phyloP scores from a whole-genome alignment of 2,888 invertebrate genomes.

The Petrophora chlorosata region DNA sequence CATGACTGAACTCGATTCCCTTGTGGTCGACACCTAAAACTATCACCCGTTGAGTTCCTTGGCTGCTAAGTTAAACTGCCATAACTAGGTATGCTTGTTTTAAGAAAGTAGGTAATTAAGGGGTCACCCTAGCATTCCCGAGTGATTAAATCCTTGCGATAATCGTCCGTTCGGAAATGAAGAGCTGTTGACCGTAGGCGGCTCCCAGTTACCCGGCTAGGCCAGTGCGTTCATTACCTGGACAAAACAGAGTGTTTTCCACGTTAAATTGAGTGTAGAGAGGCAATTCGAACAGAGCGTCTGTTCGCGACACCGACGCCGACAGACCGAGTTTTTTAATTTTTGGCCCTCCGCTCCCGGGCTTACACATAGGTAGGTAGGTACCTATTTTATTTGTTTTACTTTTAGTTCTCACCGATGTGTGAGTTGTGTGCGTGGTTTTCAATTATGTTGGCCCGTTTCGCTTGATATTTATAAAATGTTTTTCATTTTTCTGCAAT shows the following conservation, averaged over 20 bases:
- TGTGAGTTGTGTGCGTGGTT: conserved; percentile 45
- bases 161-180: conserved; percentile 47
- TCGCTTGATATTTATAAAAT: conserved; percentile 42
- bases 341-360: conserved; percentile 62
- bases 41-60: no score
- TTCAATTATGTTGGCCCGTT: conserved; percentile 52
- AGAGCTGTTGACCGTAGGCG: conserved; percentile 51
- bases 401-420: conserved; percentile 41
- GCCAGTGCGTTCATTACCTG: conserved; percentile 66
- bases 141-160: conserved; percentile 34
- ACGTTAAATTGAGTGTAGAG: conserved; percentile 79
- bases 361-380: conserved; percentile 24
- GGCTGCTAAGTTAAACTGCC: no score
- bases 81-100: no score
- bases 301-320: conserved; percentile 72
- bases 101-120: no score
- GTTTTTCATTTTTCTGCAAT: conserved; percentile 30
- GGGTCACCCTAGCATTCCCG: neutral
- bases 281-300: conserved; percentile 72
- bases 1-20: no score
- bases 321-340: conserved; percentile 70
- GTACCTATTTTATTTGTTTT: conserved; percentile 48
- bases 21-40: no score
- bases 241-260: conserved; percentile 79
- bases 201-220: conserved; percentile 31